Conservation (phyloP, 1,140 invertebrate species). For the Neodiprion virginianus region DNA sequence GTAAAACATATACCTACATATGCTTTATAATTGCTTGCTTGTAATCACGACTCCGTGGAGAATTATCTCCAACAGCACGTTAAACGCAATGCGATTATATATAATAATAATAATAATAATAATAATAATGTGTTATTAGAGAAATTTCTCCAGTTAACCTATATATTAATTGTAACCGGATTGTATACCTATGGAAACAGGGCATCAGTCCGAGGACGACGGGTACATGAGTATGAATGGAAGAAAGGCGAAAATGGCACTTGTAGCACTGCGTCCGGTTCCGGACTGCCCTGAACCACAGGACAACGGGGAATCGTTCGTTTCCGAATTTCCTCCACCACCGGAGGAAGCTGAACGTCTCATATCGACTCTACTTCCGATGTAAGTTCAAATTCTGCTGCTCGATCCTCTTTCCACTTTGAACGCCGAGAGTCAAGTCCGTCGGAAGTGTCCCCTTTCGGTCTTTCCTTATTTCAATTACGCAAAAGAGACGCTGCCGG, state of each 20-base stretch:
- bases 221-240: conserved; percentile 91
- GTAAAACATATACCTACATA: neutral
- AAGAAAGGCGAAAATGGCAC: conserved; percentile 74
- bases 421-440: too few species aligned
- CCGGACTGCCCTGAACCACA: conserved; percentile 68
- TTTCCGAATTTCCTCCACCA: conserved; percentile 70
- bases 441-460: too few species aligned
- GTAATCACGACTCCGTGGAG: neutral
- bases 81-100: too few species aligned
- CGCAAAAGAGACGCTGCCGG: too few species aligned
- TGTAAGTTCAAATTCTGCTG: conserved; percentile 61
- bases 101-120: too few species aligned
- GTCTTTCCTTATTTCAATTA: too few species aligned
- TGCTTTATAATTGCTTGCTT: neutral
- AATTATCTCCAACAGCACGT: too few species aligned
- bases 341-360: conserved; percentile 77
- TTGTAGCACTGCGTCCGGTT: conserved; percentile 70
- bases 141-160: too few species aligned
- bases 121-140: too few species aligned
- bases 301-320: conserved; percentile 62
- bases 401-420: neutral
- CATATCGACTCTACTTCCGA: conserved; percentile 75
- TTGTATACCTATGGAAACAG: conserved; percentile 38
- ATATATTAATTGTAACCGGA: too few species aligned
- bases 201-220: conserved; percentile 86